Base-by-base conservation (phyloP, 2,888 invertebrate species). In the Thecophora atra region DNA sequence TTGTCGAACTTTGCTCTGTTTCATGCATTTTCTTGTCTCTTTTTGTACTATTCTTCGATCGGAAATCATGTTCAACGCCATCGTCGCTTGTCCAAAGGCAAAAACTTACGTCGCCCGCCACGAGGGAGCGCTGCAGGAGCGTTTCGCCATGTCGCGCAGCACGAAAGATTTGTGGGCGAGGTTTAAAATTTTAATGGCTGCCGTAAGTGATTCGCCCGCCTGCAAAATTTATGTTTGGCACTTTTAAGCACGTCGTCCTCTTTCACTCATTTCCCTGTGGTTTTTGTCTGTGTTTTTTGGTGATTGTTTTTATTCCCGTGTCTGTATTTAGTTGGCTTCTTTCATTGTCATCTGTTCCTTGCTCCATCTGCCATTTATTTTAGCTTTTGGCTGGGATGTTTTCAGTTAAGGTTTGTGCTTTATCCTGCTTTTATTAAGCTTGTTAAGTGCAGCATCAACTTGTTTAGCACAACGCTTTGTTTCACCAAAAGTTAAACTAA, bases 51-150 rank as follows among this genome's bases (percentile, higher is more conserved):
- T 75, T 56, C 44, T 56, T 54, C 24, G 3, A 54, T n/a, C 51
- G 51, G 17, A 51, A 51, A 51, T n/a, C 51, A 51, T 51, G 51
- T n/a, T n/a, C 51, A n/a, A 17, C 19, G 13, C 13, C 51, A 17
- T 1, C 54, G 4, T 3, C n/a, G 17, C 21, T 68, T 74, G 11
- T 26, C 30, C 71, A 15, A 77, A 93, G 89, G 96, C 97, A 0
- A 96, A 96, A 85, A 89, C 90, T 26, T 97, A 96, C 85, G 93
- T 97, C 63, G 93, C 94, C 79, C 90, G 92, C 63, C 96, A 97
- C 84, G 96, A 97, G 85, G 97, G 97, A 0, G 95, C 93, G 79
- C 88, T 97, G 68, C 95, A 96, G 83, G 95, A 96, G 82, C 87
- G 96, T 74, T 89, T 96, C 75, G 96, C 96, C n/a, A 94, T 95